Base-by-base conservation (phyloP, 1,140 invertebrate species). In the Drosophila sp. region DNA sequence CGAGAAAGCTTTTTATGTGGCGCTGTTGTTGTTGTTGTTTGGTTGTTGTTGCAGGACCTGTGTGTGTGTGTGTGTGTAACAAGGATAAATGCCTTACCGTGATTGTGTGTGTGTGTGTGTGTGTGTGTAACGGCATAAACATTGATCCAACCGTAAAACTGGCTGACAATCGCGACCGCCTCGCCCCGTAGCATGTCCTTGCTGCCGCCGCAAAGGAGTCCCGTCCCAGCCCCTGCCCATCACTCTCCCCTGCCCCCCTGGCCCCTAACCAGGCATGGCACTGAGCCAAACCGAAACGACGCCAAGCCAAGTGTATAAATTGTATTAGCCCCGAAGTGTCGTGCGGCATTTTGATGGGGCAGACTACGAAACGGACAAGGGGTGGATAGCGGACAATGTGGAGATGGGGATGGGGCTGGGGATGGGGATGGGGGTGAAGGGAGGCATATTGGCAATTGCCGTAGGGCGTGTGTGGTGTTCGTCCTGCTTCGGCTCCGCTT, bases 91-190 rank as follows among this genome's bases (percentile, higher is more conserved):
- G 81, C 82, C 78, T 50, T n/a, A 45, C 75, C 65, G 46, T 71
- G 70, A 54, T 59, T 62, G 63, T 57, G 9, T 59, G 18, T 67
- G 45, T 66, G 72, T 69, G 63, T 71, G 34, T 76, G 58, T 80
- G 69, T 76, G 67, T 67, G 80, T 78, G 72, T 75, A 69, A 87
- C 54, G 78, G 82, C 75, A 86, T 86, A 87, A 87, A 86, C 82
- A 86, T 86, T 86, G 82, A 86, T 86, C 82, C 83, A 86, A 86
- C 82, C 82, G 82, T 86, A 87, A 86, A 86, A 86, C 82, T 87
- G 82, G 78, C 82, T 87, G 82, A 87, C 78, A 86, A 86, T 79
- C 82, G 82, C 71, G 83, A 41, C 58, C 27, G 48, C 27, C 54
- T 32, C 32, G 18, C 41, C 53, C 2, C n/a, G 7, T 14, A 11